Base-by-base conservation (phyloP, 2,113 vertebrate species). In the Arizona elegans region DNA sequence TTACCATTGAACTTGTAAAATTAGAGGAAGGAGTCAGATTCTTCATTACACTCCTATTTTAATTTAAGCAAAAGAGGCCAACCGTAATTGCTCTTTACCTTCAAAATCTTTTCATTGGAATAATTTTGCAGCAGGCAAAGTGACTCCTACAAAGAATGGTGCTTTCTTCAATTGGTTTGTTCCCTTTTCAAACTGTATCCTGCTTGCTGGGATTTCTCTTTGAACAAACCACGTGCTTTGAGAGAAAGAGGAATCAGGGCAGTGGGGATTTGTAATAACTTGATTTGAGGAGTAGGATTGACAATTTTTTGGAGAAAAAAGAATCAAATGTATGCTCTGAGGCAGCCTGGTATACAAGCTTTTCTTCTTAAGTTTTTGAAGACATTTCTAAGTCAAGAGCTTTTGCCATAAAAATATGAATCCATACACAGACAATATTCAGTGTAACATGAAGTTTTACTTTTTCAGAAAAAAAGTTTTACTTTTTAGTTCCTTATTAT, bases 1-100 rank as follows among this genome's bases (percentile, higher is more conserved):
- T 98, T 98, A 98, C 97, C 96, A 97, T 94, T 98, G 97, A 98
- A 97, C 97, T 96, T 96, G 96, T 96, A 98, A 98, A 98, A 98
- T 98, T 97, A 97, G 96, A 97, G 97, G 97, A 97, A 97, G 96
- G 97, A 98, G 96, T 98, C 97, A 97, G 96, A 96, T 97, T 97
- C 96, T 98, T 97, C 96, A 97, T 98, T 98, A 97, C 96, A 96
- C 94, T 96, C 93, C 93, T 96, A 93, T 96, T 97, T 97, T 95
- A 97, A 97, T 97, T 97, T 97, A 96, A 97, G 96, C 75, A 47
- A 96, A 96, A 92, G 91, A 96, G 95, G 96, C 96, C 92, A 97
- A 96, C 91, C 94, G 97, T 97, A 96, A 97, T 96, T 97, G 96
- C 96, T 92, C 23, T 96, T 97, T 96, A 95, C 94, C 95, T 95